These are phyloP conservation scores for Hirtodrosophila histrioides DNA, from an alignment of 2,888 invertebrate species.

Conservation along the genomic window DNA sequence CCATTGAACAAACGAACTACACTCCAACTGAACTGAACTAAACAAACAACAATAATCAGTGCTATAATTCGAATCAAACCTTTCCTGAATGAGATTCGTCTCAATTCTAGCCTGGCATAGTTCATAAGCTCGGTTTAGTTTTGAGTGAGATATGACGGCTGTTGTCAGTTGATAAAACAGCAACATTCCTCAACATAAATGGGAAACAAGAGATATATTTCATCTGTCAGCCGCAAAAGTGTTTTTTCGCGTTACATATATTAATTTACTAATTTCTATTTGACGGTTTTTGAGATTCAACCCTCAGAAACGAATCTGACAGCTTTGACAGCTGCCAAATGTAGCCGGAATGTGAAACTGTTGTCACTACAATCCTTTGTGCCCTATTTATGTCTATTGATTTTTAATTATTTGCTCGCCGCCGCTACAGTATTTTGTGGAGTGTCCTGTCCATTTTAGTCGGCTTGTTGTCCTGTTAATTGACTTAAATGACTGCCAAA, in stretches of 20 bases:
- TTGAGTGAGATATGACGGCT: too few relatives aligned
- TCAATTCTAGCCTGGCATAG: too few relatives aligned
- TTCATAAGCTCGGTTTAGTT: too few relatives aligned
- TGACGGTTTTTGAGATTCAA: neutral
- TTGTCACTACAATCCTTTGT: conserved; percentile 5
- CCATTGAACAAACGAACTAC: too few relatives aligned
- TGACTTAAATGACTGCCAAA: conserved; percentile 31
- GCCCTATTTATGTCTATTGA: conserved; percentile 34
- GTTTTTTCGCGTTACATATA: neutral
- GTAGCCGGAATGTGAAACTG: conserved; percentile 1
- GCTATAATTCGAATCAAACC: too few relatives aligned
- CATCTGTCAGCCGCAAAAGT: neutral
- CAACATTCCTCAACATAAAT: too few relatives aligned
- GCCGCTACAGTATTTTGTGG: neutral
- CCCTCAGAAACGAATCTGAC: conserved; percentile 19
- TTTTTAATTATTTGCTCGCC: conserved; percentile 52
- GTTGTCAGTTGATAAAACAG: too few relatives aligned
- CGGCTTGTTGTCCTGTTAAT: conserved; percentile 10
- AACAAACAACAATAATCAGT: too few relatives aligned
- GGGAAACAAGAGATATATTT: too few relatives aligned
- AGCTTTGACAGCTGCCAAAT: conserved; percentile 43
- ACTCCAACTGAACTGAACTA: too few relatives aligned
- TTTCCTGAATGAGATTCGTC: too few relatives aligned
- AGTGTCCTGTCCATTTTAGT: neutral
- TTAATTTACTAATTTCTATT: conserved; percentile 38